These are phyloP conservation scores for Sebastes matsubarae DNA, from an alignment of 2,797 vertebrate species.

Conservation along the genomic window DNA sequence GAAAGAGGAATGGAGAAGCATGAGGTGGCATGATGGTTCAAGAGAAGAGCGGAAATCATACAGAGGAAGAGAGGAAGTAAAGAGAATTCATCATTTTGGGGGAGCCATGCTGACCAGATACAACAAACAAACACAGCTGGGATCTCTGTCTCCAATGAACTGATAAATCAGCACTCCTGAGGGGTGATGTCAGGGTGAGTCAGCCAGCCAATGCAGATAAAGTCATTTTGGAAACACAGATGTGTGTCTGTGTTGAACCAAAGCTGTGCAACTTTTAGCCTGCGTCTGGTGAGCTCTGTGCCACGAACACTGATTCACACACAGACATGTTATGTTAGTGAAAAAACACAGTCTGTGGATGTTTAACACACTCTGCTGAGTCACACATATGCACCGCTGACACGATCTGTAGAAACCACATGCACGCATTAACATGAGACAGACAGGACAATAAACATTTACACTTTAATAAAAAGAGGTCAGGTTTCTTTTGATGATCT, in stretches of 20 bases:
- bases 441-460: no score
- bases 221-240: slow-evolving; percentile 8
- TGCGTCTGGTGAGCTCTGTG: not conserved
- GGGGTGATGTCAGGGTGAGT: slow-evolving; percentile 61
- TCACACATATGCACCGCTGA: not conserved
- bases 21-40: not conserved
- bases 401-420: not conserved
- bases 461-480: no score
- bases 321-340: slow-evolving; percentile 11
- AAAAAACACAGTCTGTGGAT: slow-evolving; percentile 34
- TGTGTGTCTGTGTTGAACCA: slow-evolving; percentile 43
- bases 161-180: slow-evolving; percentile 44
- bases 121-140: slow-evolving; percentile 12
- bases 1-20: slow-evolving; percentile 2
- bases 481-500: no score
- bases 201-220: slow-evolving; percentile 28
- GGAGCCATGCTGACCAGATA: not conserved
- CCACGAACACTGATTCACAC: slow-evolving; percentile 30
- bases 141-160: not conserved
- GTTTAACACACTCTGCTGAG: slow-evolving; percentile 1
- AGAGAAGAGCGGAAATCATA: not conserved
- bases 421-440: not conserved
- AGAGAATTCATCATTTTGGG: slow-evolving; percentile 10
- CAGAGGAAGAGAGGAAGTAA: not conserved
- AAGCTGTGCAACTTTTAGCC: not conserved